Percentiles rank a stretch among this genome's conserved stretches.
phyloP scores from a whole-genome alignment of 1,140 invertebrate species.

The Drosophila tropicalis region DNA sequence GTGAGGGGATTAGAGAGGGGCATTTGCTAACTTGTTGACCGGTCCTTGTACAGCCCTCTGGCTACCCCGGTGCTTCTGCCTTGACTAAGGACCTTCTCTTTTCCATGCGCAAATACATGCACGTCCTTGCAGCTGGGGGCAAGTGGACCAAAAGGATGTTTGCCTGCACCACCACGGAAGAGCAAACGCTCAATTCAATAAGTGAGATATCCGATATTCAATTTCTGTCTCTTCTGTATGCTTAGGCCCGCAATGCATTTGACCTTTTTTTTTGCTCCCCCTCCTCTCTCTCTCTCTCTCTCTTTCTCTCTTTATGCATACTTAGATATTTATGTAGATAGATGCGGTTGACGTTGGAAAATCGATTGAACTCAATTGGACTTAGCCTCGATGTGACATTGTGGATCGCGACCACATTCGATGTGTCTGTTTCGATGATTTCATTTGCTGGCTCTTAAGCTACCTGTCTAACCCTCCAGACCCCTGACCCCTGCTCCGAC shows the following conservation, averaged over 20 bases:
- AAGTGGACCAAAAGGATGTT: constrained; percentile 34
- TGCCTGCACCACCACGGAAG: constrained; percentile 28
- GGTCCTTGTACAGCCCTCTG: constrained; percentile 17
- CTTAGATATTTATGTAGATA: not conserved
- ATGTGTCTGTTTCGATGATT: constrained; percentile 59
- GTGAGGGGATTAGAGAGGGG: not conserved
- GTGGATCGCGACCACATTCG: constrained; percentile 62
- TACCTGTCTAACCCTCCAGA: constrained; percentile 40
- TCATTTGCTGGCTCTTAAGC: constrained; percentile 63
- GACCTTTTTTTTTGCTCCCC: constrained; percentile 11
- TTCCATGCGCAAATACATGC: constrained; percentile 2
- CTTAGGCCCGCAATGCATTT: constrained; percentile 16
- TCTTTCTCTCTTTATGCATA: constrained; percentile 3
- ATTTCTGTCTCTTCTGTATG: constrained; percentile 30
- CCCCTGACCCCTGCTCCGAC: not conserved
- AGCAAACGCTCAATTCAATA: constrained; percentile 14
- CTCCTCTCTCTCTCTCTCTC: too few relatives aligned
- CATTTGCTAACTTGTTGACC: constrained; percentile 36
- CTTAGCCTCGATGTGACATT: constrained; percentile 26
- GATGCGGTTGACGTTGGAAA: constrained; percentile 39
- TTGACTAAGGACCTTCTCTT: constrained; percentile 31
- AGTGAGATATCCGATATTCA: constrained; percentile 51
- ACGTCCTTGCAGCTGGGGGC: constrained; percentile 34
- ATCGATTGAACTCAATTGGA: constrained; percentile 68
- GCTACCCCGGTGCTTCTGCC: constrained; percentile 26